phyloP scores from a whole-genome alignment of 1,140 invertebrate genomes.

The Megalopta genalis region DNA sequence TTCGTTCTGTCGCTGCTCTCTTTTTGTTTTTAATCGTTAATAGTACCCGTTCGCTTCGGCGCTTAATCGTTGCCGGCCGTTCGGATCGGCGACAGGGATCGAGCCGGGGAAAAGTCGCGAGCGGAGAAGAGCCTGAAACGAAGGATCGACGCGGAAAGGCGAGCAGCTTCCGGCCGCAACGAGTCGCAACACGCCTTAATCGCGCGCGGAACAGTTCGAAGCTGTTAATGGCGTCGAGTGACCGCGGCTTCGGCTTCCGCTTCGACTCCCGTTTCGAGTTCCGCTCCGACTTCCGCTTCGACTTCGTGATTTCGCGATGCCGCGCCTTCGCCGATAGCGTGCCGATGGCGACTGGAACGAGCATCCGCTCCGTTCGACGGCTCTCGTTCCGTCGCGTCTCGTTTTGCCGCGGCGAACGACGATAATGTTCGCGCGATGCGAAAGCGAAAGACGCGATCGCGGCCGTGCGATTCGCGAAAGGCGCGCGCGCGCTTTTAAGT shows the following conservation, averaged over 20 bases:
- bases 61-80: slow-evolving; percentile 62
- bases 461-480: background rate
- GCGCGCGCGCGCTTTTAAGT: slow-evolving; percentile 11
- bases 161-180: slow-evolving; percentile 68
- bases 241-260: slow-evolving; percentile 64
- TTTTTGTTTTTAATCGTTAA: slow-evolving; percentile 77
- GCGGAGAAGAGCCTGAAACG: slow-evolving; percentile 10
- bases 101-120: background rate
- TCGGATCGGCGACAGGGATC: background rate
- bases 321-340: too few relatives aligned
- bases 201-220: slow-evolving; percentile 77
- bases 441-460: too few relatives aligned
- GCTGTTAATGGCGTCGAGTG: slow-evolving; percentile 79
- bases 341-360: too few relatives aligned
- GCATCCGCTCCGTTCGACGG: too few relatives aligned
- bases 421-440: slow-evolving; percentile 66
- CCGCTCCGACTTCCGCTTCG: too few relatives aligned
- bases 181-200: slow-evolving; percentile 80
- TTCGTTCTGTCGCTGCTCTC: slow-evolving; percentile 60
- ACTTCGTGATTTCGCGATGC: too few relatives aligned
- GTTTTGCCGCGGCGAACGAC: too few relatives aligned
- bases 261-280: too few relatives aligned
- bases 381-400: too few relatives aligned
- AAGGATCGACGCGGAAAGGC: slow-evolving; percentile 27
- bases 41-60: slow-evolving; percentile 73